Evolutionary conservation across 2,888 invertebrate species (phyloP), one percentile per base, ranked within the genome.

Genomic region (Ophion obscuratus): DNA sequence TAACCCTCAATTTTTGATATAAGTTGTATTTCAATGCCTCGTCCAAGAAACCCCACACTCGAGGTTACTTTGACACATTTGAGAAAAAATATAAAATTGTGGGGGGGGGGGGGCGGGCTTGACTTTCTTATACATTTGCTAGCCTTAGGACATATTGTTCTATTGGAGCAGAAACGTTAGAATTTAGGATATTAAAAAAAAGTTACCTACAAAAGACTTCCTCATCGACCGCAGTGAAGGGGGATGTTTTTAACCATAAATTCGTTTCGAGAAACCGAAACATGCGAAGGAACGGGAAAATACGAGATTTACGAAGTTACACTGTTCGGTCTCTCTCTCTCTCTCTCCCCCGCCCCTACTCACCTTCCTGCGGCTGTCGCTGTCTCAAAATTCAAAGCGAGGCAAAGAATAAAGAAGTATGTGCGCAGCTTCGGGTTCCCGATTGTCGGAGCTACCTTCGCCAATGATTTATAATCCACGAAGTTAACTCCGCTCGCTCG

Each of bases 401-500:
- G 62, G 14, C n/a, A 73, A 47, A 59, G 77, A 71, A 27, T n/a
- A 31, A 40, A 47, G 17, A 75, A 40, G 59, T 17, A 31, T 57
- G 31, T 31, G 31, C 71, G 57, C 57, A 27, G 71, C 36, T 57
- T 71, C 11, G 9, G 71, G 76, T 24, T 75, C 36, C 66, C 75
- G 79, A 53, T 74, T 70, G 71, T 73, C 53, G 73, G 83, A 31
- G 59, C 70, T 81, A 73, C 71, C 74, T 77, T 80, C 76, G 59
- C 40, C 82, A 89, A 90, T 90, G 89, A 91, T 91, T 91, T 87
- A 89, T 88, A 89, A 87, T 89, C 85, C 80, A 79, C 74, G 75
- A 44, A 71, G 79, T 64, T 84, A 61, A 73, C 79, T 57, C 36
- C 61, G 79, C 24, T 75, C 59, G 61, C 62, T 59, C 86, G 88